Percentiles rank a stretch among this genome's conserved stretches.
Evolutionary conservation across 2,113 vertebrate species (phyloP).

Genomic region (Catharus fuscescens): DNA sequence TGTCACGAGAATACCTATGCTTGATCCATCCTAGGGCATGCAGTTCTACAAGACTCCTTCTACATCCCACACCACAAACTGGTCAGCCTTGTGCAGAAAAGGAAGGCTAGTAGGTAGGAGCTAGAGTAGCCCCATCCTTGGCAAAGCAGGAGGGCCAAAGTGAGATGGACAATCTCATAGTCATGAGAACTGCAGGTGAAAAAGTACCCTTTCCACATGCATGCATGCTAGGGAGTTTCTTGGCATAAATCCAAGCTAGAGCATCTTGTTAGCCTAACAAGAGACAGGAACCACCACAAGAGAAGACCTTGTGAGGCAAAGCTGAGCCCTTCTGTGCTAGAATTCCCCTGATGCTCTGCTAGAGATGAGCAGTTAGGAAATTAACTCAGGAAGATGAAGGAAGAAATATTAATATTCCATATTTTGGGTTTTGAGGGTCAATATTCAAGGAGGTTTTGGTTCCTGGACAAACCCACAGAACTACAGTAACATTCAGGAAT

Average conservation of each 20-base stretch:
- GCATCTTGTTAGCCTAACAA: not conserved
- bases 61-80: accelerated
- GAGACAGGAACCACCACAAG: not conserved
- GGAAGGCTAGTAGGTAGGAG: not conserved
- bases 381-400: not conserved
- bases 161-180: not conserved
- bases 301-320: not conserved
- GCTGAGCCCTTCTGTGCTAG: not conserved
- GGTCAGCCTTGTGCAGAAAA: not conserved
- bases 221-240: not conserved
- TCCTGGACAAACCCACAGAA: not conserved
- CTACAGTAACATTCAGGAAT: not conserved
- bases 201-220: not conserved
- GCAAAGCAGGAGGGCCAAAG: not conserved
- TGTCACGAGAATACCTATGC: not conserved
- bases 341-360: not conserved
- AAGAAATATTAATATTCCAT: not conserved
- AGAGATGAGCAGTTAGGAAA: not conserved
- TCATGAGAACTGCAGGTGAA: not conserved
- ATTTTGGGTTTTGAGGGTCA: not conserved
- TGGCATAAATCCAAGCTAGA: not conserved
- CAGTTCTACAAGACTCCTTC: not conserved
- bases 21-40: not conserved
- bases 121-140: not conserved
- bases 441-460: not conserved